A percentile compares a stretch with the other conserved stretches of the same genome.
Conservation (phyloP, 2,797 vertebrate genomes). For the Novumbra hubbsi region DNA sequence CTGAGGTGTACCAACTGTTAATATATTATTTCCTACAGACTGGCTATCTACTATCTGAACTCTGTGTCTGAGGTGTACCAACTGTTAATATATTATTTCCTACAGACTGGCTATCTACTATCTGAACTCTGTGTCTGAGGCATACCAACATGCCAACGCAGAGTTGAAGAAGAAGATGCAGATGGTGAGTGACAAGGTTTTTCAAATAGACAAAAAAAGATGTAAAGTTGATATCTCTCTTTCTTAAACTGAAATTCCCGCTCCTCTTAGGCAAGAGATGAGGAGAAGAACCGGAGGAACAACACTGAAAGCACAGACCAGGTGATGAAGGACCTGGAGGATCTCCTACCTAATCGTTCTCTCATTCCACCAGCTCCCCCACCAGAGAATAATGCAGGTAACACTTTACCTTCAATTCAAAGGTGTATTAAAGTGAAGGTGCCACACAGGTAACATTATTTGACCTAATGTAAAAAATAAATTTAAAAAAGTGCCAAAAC, state of each 20-base stretch:
- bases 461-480: not conserved
- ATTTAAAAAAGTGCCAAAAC: not conserved
- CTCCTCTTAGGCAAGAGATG: slow-evolving; percentile 81
- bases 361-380: slow-evolving; percentile 37
- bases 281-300: slow-evolving; percentile 92
- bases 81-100: not conserved
- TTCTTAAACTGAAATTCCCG: not conserved
- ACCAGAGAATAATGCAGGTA: slow-evolving; percentile 28
- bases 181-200: slow-evolving; percentile 73
- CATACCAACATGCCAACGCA: slow-evolving; percentile 84
- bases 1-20: slow-evolving; percentile 88
- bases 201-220: not conserved
- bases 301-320: slow-evolving; percentile 83
- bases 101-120: slow-evolving; percentile 94
- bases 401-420: not conserved
- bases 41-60: slow-evolving; percentile 97
- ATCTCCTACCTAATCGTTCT: slow-evolving; percentile 71
- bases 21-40: slow-evolving; percentile 68
- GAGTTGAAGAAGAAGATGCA: slow-evolving; percentile 98
- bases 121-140: slow-evolving; percentile 89
- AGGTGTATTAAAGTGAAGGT: not conserved
- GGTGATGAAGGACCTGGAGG: slow-evolving; percentile 81
- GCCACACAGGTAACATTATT: not conserved
- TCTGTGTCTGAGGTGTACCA: slow-evolving; percentile 87
- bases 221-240: not conserved